Evolutionary conservation across 2,113 vertebrate genomes (phyloP).

Genomic region (Nibea coibor): DNA sequence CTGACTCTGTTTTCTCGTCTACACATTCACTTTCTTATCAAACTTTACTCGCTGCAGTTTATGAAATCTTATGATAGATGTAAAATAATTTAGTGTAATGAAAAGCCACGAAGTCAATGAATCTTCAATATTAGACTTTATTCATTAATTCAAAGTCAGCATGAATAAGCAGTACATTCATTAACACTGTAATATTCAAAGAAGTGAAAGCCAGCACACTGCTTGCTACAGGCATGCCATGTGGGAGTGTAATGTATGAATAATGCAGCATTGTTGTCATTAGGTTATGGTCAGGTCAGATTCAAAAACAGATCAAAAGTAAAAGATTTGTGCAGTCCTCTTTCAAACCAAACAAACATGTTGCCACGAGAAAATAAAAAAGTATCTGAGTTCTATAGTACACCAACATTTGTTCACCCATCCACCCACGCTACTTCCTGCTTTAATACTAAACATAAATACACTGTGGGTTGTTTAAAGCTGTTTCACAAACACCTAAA

Average conservation of each 20-base stretch:
- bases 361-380: conserved; percentile 3
- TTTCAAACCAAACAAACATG: conserved; percentile 16
- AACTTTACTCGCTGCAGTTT: conserved; percentile 3
- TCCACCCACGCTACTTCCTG: background rate
- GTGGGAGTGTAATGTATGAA: conserved; percentile 50
- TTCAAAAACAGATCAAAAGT: background rate
- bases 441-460: conserved; percentile 11
- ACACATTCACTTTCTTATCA: background rate
- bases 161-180: background rate
- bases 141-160: conserved; percentile 18
- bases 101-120: conserved; percentile 17
- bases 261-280: conserved; percentile 42
- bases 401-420: background rate
- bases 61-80: background rate
- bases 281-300: conserved; percentile 38
- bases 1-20: background rate
- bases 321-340: background rate
- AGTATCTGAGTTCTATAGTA: background rate
- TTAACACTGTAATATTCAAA: conserved; percentile 21
- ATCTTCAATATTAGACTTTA: conserved; percentile 4
- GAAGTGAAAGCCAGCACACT: conserved; percentile 18
- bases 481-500: background rate
- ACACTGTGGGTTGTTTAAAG: conserved; percentile 1
- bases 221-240: conserved; percentile 16
- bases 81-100: background rate